Evolutionary conservation across 2,888 invertebrate genomes (phyloP).

Genomic region (Lasioglossum calceatum): DNA sequence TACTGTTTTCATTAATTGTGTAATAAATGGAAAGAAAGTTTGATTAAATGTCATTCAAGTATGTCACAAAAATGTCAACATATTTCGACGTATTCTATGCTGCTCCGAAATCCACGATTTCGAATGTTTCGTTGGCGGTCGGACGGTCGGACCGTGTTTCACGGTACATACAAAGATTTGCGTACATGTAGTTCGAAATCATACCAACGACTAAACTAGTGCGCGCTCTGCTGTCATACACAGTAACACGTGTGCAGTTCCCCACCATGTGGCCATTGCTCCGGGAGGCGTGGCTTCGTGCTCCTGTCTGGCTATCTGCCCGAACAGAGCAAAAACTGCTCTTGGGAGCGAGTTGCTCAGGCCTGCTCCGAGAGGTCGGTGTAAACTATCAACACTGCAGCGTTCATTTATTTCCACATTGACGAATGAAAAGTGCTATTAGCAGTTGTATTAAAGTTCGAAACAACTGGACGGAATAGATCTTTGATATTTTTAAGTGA

Average conservation of each 20-base stretch:
- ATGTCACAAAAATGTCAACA: not conserved
- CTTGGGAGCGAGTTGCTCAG: conserved; percentile 9
- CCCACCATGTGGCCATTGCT: conserved; percentile 11
- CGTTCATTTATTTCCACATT: not conserved
- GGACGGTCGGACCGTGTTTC: not conserved
- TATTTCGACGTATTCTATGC: not conserved
- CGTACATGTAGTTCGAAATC: not conserved
- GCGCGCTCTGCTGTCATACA: not conserved
- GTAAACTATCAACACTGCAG: conserved; percentile 2
- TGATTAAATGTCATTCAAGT: not conserved
- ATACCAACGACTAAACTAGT: not conserved
- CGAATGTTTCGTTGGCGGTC: not conserved
- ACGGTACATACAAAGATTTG: not conserved
- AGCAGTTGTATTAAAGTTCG: not conserved
- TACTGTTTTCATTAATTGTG: not conserved
- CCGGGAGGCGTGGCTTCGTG: conserved; percentile 15
- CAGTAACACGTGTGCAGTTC: not conserved
- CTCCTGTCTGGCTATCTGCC: conserved; percentile 18
- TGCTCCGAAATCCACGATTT: not conserved
- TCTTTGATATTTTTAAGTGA: not conserved
- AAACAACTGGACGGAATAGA: not conserved
- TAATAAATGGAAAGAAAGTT: not conserved
- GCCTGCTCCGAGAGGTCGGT: conserved; percentile 12
- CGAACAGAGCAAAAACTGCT: conserved; percentile 15
- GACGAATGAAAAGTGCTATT: conserved; percentile 2